These are phyloP conservation scores for Eupsittula cactorum DNA, from an alignment of 2,113 vertebrate species.

Conservation along the genomic window DNA sequence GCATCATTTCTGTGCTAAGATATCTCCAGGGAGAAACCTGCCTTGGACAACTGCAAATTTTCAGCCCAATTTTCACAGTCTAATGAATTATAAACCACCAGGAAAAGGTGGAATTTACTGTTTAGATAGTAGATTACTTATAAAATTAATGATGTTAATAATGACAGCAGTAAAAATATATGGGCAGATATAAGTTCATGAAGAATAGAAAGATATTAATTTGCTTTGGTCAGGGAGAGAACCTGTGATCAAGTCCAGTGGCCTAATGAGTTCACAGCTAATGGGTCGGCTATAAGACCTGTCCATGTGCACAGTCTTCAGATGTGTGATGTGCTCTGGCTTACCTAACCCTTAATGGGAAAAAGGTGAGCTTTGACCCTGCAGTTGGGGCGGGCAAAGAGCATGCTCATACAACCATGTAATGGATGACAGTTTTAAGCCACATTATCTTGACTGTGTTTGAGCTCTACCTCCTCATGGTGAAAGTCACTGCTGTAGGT, in stretches of 20 bases:
- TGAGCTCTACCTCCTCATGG: not conserved
- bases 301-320: not conserved
- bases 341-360: not conserved
- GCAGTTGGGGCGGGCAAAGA: not conserved
- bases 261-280: not conserved
- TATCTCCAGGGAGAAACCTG: not conserved
- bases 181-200: rapidly evolving
- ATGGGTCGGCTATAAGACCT: not conserved
- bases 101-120: not conserved
- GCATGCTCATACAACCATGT: not conserved
- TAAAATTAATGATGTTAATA: not conserved
- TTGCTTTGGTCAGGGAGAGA: not conserved
- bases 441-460: not conserved
- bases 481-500: not conserved
- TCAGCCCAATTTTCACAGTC: not conserved
- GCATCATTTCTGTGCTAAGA: not conserved
- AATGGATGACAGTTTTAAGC: not conserved
- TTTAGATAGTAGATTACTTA: not conserved
- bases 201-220: not conserved
- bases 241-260: rapidly evolving
- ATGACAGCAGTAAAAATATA: not conserved
- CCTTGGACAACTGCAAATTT: not conserved
- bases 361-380: not conserved
- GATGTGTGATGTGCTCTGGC: not conserved
- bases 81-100: not conserved